These are phyloP conservation scores for Polymixis flavicincta DNA, from an alignment of 2,888 invertebrate species.

Conservation along the genomic window DNA sequence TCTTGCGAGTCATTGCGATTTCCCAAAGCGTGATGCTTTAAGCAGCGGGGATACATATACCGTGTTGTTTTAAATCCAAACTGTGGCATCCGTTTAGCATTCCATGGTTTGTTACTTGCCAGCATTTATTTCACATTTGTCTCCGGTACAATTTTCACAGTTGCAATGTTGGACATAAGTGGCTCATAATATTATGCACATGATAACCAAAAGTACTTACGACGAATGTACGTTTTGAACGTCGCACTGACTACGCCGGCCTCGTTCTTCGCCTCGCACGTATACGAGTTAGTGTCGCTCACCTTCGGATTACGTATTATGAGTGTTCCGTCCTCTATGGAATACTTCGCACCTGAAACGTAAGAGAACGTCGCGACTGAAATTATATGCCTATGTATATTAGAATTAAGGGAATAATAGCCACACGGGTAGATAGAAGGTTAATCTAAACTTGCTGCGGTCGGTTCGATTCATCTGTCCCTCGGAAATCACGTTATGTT, in stretches of 20 bases:
- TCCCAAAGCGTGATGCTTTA: background rate
- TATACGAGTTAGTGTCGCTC: conserved; percentile 23
- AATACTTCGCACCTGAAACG: conserved; percentile 27
- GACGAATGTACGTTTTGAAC: conserved; percentile 35
- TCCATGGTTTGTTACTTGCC: background rate
- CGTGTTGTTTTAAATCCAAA: background rate
- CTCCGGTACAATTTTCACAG: background rate
- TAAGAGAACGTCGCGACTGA: background rate
- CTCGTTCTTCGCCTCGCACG: conserved; percentile 19
- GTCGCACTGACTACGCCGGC: conserved; percentile 22
- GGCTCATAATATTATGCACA: no score
- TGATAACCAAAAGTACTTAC: conserved; percentile 32
- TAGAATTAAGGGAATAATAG: background rate
- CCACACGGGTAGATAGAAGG: no score
- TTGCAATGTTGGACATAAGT: no score
- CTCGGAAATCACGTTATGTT: no score
- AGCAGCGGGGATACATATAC: background rate
- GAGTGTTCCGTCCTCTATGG: conserved; percentile 25
- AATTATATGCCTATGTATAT: background rate
- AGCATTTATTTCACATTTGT: background rate
- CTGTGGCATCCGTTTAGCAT: background rate
- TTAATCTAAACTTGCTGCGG: no score
- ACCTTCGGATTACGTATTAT: conserved; percentile 37
- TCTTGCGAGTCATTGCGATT: background rate
- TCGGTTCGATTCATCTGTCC: no score